phyloP scores from a whole-genome alignment of 37 sponge, comb jelly and placozoan species.

The Hexactinellida sp. region DNA sequence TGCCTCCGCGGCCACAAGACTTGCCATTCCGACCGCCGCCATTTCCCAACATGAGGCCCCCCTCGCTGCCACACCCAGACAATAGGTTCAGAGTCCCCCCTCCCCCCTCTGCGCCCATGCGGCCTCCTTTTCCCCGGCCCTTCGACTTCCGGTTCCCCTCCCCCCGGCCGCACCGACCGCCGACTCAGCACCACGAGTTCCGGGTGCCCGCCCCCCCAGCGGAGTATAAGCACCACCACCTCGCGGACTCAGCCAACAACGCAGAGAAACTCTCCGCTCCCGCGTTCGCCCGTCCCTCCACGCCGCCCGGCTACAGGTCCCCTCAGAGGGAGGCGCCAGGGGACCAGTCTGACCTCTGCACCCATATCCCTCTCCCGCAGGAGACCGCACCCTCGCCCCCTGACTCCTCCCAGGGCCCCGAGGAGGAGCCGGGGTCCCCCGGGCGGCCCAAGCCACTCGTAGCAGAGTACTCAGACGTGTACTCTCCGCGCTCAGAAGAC shows the following conservation, averaged over 20 bases:
- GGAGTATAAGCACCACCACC: background rate
- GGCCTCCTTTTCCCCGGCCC: background rate
- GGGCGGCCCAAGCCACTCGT: background rate
- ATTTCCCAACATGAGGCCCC: background rate
- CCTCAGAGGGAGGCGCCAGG: background rate
- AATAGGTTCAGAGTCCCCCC: background rate
- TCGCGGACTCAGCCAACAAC: background rate
- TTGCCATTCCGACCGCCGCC: background rate
- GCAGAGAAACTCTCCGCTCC: background rate
- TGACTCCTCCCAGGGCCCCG: background rate
- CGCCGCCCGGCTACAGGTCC: background rate
- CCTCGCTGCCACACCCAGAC: background rate
- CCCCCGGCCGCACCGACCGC: background rate
- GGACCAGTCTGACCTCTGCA: background rate
- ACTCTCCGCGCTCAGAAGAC: background rate
- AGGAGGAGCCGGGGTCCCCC: background rate
- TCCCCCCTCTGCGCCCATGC: background rate
- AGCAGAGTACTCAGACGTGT: background rate
- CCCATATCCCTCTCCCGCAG: background rate
- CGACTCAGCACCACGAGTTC: background rate
- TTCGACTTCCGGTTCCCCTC: background rate
- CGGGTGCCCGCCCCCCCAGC: background rate
- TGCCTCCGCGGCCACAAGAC: background rate
- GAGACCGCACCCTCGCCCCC: background rate
- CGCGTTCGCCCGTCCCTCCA: background rate